These are phyloP conservation scores for Phoxinus phoxinus DNA, from an alignment of 2,113 vertebrate genomes.

Conservation along the genomic window DNA sequence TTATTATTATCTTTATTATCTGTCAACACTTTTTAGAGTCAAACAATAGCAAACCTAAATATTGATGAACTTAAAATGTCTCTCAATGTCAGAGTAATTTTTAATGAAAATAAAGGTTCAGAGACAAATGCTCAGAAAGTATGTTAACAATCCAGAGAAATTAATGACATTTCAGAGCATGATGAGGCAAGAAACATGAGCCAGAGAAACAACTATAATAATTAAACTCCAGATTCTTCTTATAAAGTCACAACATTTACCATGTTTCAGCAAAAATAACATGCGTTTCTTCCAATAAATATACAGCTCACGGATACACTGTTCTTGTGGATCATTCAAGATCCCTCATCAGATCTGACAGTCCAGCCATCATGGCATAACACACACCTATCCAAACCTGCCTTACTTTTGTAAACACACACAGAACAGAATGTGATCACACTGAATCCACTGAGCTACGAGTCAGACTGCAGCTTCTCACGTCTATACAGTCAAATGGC, in stretches of 20 bases:
- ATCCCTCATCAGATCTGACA: neutral
- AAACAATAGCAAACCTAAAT: neutral
- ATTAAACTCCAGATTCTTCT: neutral
- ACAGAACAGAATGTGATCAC: neutral
- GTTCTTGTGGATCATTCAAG: too few species aligned
- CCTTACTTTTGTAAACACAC: neutral
- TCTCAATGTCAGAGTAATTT: neutral
- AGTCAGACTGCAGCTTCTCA: neutral
- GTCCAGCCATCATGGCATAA: neutral
- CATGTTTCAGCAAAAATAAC: neutral
- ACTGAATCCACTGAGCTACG: neutral
- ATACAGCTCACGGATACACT: too few species aligned
- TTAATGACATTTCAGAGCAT: neutral
- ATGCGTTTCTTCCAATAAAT: neutral
- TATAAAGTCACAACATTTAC: neutral
- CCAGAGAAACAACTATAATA: neutral
- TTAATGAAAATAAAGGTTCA: neutral
- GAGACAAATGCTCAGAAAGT: neutral
- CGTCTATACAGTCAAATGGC: neutral
- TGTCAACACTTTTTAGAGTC: neutral
- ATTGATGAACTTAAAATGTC: neutral
- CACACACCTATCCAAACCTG: neutral
- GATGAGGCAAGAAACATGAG: neutral
- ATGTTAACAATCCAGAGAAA: neutral
- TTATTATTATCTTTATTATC: neutral